phyloP scores from a whole-genome alignment of 2,113 vertebrate species.

The Dipodomys spectabilis region DNA sequence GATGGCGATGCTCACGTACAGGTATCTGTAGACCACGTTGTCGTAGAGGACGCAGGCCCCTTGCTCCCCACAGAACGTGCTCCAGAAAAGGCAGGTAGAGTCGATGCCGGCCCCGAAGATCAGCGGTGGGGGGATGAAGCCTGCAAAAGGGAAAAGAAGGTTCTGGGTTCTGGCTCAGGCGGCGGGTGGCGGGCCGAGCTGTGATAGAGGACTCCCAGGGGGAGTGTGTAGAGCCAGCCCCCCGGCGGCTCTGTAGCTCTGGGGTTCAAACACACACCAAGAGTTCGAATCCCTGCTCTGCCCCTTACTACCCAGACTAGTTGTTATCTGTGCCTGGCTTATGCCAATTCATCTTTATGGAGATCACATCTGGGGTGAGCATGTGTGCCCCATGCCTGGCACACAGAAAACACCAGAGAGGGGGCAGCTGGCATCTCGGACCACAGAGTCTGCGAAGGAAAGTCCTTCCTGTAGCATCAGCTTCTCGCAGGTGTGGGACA shows the following conservation, averaged over 20 bases:
- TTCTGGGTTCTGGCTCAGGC: neutral
- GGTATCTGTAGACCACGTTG: slow-evolving; percentile 94
- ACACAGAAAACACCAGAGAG: neutral
- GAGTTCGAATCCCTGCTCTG: neutral
- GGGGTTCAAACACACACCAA: accelerated
- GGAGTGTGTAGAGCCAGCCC: accelerated
- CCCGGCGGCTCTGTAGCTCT: accelerated
- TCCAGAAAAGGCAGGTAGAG: slow-evolving; percentile 99
- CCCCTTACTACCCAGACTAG: neutral
- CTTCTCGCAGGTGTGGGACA: accelerated
- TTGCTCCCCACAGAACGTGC: slow-evolving; percentile 92
- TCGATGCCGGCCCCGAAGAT: slow-evolving; percentile 98
- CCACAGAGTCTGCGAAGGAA: neutral
- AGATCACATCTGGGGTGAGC: neutral
- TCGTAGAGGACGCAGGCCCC: slow-evolving; percentile 96
- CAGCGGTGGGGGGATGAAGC: slow-evolving; percentile 98
- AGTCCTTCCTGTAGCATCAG: neutral
- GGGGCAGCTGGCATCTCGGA: neutral
- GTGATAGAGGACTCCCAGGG: no score
- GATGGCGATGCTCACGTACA: slow-evolving; percentile 97
- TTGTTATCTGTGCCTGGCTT: neutral
- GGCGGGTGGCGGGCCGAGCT: accelerated
- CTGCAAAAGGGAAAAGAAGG: slow-evolving; percentile 83
- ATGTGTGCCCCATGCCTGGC: neutral
- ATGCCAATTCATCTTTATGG: neutral